Evolutionary conservation across 2,797 vertebrate genomes (phyloP), one percentile per base, ranked within the genome.

Genomic region (Gymnothorax javanicus): DNA sequence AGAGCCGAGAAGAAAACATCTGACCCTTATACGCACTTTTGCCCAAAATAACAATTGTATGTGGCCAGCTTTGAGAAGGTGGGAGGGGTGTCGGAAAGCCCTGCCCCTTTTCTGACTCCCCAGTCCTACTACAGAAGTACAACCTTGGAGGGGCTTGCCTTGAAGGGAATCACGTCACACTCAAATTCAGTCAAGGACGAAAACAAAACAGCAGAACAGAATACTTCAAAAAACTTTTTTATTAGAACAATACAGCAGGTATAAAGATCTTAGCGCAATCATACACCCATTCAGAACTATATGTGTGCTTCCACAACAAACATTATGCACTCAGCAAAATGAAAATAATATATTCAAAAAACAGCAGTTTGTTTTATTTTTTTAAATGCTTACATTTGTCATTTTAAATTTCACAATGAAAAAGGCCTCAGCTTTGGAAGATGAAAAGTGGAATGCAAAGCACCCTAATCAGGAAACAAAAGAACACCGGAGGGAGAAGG

Each of bases 201-300:
- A 79, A 81, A 81, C 3, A 56, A 54, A 56, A 54, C 5, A 9
- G 23, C 20, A n/a, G 52, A 7, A 23, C 52, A 81, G 56, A n/a
- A 54, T 11, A 81, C 23, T 52, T 94, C 89, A 88, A 94, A 95
- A 95, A 93, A 90, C 3, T n/a, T 77, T 90, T 95, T 95, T 95
- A 96, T 95, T 96, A 94, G 93, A 95, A 95, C 94, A 94, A 93
- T 94, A 95, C 94, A 95, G 95, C 94, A 95, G 94, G 95, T 94
- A 94, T 91, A 95, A 96, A 96, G 93, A 62, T 92, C 95, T 94
- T 95, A 94, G 95, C 94, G 94, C 93, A 94, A 93, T 93, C 93
- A 94, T 93, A 90, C 93, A 93, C 92, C 91, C 92, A 89, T 91
- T 90, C 91, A 92, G 88, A 93, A 93, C 73, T 13, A 86, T 92